Evolutionary conservation across 2,888 invertebrate genomes (phyloP), one percentile per base, ranked within the genome.

Genomic region (Camponotus fellah): DNA sequence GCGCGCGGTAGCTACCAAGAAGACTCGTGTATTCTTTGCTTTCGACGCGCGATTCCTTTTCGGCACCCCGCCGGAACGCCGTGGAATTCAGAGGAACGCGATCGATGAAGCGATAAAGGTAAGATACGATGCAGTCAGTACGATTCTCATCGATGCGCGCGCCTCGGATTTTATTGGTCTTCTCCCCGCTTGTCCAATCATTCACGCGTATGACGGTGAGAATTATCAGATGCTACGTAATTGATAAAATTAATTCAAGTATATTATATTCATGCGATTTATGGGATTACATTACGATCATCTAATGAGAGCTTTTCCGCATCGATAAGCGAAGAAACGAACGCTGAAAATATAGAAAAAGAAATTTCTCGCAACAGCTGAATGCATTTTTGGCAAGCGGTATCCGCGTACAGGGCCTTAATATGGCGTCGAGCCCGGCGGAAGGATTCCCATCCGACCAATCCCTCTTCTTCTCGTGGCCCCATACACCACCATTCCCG

Each of bases 401-500:
- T 83, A 85, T 79, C 85, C 85, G 76, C 72, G 46, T 60, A 60
- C 43, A 71, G 77, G 32, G 79, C 60, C 72, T 83, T 89, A 90
- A 88, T 85, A 93, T 93, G 93, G 93, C 92, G 92, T 92, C 92
- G 84, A 88, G 86, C 82, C 79, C 84, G 71, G 71, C 89, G 65
- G 86, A 91, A 90, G 92, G 90, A 92, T 92, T 91, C 92, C 86
- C 87, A 89, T 92, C 92, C 93, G 90, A 91, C 92, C 93, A 92
- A 92, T 92, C 91, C 90, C 91, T 91, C 91, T 90, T 91, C 90
- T 91, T 91, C 83, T 87, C 88, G 72, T 89, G 74, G 85, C 84
- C 83, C 56, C 69, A 87, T 77, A 79, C 83, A 89, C 89, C 91
- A 89, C 91, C 91, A 91, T 91, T 88, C 87, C 79, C 87, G 88